Conservation (phyloP, 2,113 vertebrate species). For the Rhineura floridana region DNA sequence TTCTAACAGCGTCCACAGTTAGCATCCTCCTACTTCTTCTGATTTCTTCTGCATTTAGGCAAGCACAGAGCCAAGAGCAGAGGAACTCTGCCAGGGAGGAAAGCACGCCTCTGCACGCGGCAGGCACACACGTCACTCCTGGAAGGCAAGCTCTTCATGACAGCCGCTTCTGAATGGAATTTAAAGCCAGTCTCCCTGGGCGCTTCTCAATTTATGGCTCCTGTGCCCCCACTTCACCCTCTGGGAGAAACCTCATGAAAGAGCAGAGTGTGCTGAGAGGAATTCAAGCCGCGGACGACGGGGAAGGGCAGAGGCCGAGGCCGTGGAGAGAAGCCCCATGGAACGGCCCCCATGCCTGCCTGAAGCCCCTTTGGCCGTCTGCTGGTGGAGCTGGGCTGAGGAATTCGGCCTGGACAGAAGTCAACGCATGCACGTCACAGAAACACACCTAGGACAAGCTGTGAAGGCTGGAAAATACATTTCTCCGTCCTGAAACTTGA, state of each 20-base stretch:
- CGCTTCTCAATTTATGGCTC: not conserved
- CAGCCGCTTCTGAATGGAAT: not conserved
- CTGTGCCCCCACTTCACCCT: not conserved
- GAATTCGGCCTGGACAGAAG: too few relatives aligned
- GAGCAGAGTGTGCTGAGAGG: not conserved
- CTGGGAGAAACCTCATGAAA: not conserved
- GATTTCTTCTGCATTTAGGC: not conserved
- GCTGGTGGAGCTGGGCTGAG: too few relatives aligned
- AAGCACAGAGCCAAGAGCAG: not conserved
- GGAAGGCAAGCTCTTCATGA: not conserved
- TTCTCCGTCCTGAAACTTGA: too few relatives aligned
- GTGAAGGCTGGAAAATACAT: too few relatives aligned
- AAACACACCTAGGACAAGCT: too few relatives aligned
- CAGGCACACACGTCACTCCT: not conserved
- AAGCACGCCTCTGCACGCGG: not conserved
- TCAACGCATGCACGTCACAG: too few relatives aligned
- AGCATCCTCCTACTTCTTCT: not conserved
- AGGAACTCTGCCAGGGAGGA: not conserved
- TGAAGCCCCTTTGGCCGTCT: not conserved
- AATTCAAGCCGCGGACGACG: not conserved
- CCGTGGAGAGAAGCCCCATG: not conserved
- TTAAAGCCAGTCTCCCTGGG: not conserved
- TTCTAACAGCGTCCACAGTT: not conserved
- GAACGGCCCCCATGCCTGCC: not conserved
- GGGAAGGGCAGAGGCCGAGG: not conserved